Percentiles rank a stretch among this genome's conserved stretches.
Evolutionary conservation across 2,888 invertebrate genomes (phyloP).

Genomic region (Drosophila ustulata): DNA sequence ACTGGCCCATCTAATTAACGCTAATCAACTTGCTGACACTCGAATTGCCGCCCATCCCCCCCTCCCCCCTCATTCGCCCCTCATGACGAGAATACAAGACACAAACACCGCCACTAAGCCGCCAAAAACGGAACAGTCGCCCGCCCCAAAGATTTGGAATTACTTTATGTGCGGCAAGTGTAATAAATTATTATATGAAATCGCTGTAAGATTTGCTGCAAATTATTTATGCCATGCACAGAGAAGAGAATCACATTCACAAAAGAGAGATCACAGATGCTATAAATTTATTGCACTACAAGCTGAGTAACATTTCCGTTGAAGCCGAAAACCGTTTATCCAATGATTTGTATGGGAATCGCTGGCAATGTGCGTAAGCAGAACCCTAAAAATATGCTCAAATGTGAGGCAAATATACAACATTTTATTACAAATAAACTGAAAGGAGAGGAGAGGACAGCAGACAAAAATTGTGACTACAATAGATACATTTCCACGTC

Average conservation of each 20-base stretch:
- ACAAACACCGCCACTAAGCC: constrained; percentile 34
- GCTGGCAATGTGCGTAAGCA: constrained; percentile 4
- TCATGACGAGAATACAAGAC: constrained; percentile 1
- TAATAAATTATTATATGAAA: constrained; percentile 70
- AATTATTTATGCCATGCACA: constrained; percentile 64
- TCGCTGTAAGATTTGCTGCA: constrained; percentile 63
- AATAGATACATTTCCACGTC: constrained; percentile 54
- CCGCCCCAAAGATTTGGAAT: constrained; percentile 24
- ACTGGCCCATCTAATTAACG: constrained; percentile 62
- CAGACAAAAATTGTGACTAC: constrained; percentile 14
- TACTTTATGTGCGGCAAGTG: constrained; percentile 37
- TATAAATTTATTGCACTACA: constrained; percentile 60
- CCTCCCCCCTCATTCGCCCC: background rate
- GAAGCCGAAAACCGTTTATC: constrained; percentile 55
- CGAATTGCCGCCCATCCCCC: constrained; percentile 34
- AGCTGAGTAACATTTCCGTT: constrained; percentile 53
- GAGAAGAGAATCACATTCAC: background rate
- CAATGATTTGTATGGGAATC: constrained; percentile 49
- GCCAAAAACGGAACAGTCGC: constrained; percentile 20
- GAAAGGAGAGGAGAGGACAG: constrained; percentile 18
- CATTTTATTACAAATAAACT: constrained; percentile 58
- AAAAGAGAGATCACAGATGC: constrained; percentile 49
- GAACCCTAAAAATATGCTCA: constrained; percentile 48
- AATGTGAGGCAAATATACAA: constrained; percentile 45
- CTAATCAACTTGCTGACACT: constrained; percentile 70